These are phyloP conservation scores for Cassiopea andromeda DNA, from an alignment of 30 jellyfish, hydroid and myxozoan species.

Conservation along the genomic window DNA sequence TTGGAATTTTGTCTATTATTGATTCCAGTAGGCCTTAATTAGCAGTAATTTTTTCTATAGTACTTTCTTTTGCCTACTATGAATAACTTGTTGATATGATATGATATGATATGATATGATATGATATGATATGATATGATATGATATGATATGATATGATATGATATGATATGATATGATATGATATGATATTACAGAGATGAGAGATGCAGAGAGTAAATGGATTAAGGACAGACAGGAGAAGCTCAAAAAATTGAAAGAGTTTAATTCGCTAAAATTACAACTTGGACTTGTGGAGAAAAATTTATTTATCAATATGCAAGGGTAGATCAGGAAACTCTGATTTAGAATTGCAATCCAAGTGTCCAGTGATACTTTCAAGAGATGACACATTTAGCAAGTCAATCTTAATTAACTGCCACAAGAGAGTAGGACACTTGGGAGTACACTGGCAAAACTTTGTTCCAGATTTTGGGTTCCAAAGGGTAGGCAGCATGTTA, in stretches of 20 bases:
- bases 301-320: too few species aligned
- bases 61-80: too few species aligned
- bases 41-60: too few species aligned
- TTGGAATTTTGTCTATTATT: not conserved
- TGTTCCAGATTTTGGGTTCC: conserved; percentile 71
- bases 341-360: not conserved
- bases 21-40: conserved; percentile 13
- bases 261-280: not conserved
- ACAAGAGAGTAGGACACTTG: conserved; percentile 13
- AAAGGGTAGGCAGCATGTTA: conserved; percentile 62
- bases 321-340: conserved; percentile 42
- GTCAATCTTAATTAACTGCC: conserved; percentile 24
- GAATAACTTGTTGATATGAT: too few species aligned
- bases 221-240: not conserved
- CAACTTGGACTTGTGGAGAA: not conserved
- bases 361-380: conserved; percentile 33
- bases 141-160: too few species aligned
- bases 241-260: not conserved
- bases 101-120: too few species aligned
- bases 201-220: too few species aligned
- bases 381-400: conserved; percentile 11
- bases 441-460: not conserved
- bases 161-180: too few species aligned
- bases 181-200: not conserved
- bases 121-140: too few species aligned